Percentiles rank a stretch among this genome's conserved stretches.
Evolutionary conservation across 2,113 vertebrate genomes (phyloP).

Genomic region (Strix aluco): DNA sequence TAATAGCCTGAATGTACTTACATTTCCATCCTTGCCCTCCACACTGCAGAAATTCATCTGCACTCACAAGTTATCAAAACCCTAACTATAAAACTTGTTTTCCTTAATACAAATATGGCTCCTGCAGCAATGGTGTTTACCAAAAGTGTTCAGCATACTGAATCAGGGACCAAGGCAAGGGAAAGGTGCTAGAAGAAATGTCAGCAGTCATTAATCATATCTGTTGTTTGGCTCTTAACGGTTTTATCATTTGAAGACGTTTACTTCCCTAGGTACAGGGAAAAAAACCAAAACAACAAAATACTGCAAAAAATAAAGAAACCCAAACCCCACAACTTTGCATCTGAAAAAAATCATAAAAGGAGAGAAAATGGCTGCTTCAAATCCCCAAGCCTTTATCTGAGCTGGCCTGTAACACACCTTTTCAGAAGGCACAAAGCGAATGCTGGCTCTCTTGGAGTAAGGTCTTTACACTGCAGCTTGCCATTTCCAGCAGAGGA

Average conservation of each 20-base stretch:
- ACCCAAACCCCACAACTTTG: not conserved
- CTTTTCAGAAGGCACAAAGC: too few relatives aligned
- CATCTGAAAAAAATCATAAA: not conserved
- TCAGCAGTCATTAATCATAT: not conserved
- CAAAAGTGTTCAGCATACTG: not conserved
- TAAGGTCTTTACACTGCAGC: too few relatives aligned
- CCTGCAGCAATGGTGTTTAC: not conserved
- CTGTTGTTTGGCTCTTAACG: not conserved
- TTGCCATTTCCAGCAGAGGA: not conserved
- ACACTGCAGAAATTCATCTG: not conserved
- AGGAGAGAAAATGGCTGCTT: not conserved
- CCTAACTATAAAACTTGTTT: not conserved
- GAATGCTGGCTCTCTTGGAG: not conserved
- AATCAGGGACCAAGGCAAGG: not conserved
- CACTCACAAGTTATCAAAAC: not conserved
- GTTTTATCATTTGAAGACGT: not conserved
- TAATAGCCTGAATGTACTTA: not conserved
- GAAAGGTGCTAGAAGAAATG: not conserved
- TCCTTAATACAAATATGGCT: not conserved
- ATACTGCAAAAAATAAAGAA: not conserved
- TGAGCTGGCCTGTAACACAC: too few relatives aligned
- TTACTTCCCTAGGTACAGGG: not conserved
- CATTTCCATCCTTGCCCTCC: not conserved
- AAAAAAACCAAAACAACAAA: not conserved
- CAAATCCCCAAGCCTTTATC: rapidly evolving